Base-by-base conservation (phyloP, 2,888 invertebrate species). In the Hedya salicella region DNA sequence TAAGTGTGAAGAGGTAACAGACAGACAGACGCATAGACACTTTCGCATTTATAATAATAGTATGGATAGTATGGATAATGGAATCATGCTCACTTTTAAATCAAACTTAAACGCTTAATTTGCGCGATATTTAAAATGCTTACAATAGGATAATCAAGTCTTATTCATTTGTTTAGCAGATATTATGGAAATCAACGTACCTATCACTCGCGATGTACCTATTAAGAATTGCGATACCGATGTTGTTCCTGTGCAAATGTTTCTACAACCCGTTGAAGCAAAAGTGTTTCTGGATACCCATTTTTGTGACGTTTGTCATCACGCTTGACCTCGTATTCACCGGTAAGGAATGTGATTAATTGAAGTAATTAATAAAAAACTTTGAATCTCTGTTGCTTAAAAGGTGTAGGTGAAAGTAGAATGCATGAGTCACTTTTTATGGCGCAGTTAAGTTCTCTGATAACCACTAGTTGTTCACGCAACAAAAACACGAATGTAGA, bases 321-420 rank as follows among this genome's bases (percentile, higher is more conserved):
- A 91, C 94, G 1, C 75, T 91, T 13, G 85, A 93, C 64, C 85
- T 95, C 59, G 93, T 94, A 0, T 62, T 93, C 3, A 91, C 94
- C 75, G 94, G 94, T 94, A 77, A 72, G 75, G 65, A 50, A 25
- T 39, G 59, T 39, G 50, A 57, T 64, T 49, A 59, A 44, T 62
- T 52, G 19, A 19, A 4, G 39, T 36, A 32, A 49, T 42, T 56
- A 32, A 42, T 25, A 17, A 46, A 5, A 16, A 44, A 44, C 30
- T 56, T 56, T 56, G 42, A 44, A 30, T 5, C 54, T 44, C 11
- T 13, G 9, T 46, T 46, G 11, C 25, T 25, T 30, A n/a, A n/a
- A n/a, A n/a, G n/a, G n/a, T 44, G 30, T 9, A 56, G 17, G 30
- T 30, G 42, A 56, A 44, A 56, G 30, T 42, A 56, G 30, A 40